Percentiles rank a stretch among this genome's conserved stretches.
phyloP scores from a whole-genome alignment of 30 jellyfish, hydroid and myxozoan genomes.

The Rhopilema esculentum region DNA sequence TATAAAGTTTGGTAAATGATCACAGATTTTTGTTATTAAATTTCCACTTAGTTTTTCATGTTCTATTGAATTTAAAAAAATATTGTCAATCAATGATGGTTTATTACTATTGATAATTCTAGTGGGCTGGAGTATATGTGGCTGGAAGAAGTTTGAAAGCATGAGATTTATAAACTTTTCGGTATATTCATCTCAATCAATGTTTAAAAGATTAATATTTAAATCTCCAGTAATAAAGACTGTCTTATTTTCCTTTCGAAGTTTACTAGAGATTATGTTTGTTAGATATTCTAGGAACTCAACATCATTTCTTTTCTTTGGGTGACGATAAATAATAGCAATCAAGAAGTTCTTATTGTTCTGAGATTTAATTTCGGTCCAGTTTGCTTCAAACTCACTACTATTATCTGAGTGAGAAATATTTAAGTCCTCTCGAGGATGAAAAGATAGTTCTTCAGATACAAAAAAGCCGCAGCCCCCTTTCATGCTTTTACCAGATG shows the following conservation, averaged over 20 bases:
- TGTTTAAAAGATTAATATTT: constrained; percentile 16
- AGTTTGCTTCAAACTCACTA: constrained; percentile 52
- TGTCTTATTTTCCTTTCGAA: constrained; percentile 13
- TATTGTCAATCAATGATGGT: constrained; percentile 37
- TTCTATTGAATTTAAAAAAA: constrained; percentile 4
- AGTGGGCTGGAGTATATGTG: constrained; percentile 27
- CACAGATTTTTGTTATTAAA: neutral
- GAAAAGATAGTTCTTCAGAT: constrained; percentile 41
- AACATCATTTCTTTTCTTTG: constrained; percentile 37
- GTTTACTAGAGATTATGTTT: constrained; percentile 14
- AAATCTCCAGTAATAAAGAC: constrained; percentile 37
- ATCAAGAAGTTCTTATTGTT: constrained; percentile 20
- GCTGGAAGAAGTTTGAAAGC: constrained; percentile 35
- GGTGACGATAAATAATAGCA: constrained; percentile 55
- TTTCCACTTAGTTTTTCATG: constrained; percentile 9
- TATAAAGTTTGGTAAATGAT: constrained; percentile 24
- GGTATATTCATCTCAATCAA: constrained; percentile 8
- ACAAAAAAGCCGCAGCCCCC: constrained; percentile 69
- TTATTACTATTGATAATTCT: neutral
- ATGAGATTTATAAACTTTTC: constrained; percentile 22
- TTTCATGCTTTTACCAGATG: constrained; percentile 29
- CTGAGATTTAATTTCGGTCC: constrained; percentile 43
- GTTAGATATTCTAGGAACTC: constrained; percentile 48
- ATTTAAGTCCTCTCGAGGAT: constrained; percentile 38
- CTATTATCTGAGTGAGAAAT: constrained; percentile 5